phyloP scores from a whole-genome alignment of 2,113 vertebrate species.

The Osmerus mordax region DNA sequence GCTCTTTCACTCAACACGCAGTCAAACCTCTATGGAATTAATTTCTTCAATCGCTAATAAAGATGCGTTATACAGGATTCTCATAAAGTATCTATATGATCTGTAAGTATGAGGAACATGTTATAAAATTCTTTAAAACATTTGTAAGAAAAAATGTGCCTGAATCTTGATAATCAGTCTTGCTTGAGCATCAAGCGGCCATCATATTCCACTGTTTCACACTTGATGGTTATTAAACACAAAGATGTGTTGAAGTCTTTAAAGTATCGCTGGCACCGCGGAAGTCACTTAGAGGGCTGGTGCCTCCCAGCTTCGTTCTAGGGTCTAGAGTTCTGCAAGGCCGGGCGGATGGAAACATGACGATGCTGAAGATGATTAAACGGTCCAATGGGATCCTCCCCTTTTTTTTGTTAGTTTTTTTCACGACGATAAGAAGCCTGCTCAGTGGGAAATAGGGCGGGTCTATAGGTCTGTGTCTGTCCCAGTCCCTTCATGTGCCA shows the following conservation, averaged over 20 bases:
- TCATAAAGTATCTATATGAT: slow-evolving; percentile 68
- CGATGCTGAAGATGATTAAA: slow-evolving; percentile 52
- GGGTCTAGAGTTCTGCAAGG: slow-evolving; percentile 52
- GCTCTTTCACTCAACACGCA: slow-evolving; percentile 67
- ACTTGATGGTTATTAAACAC: slow-evolving; percentile 70
- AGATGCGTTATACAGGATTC: slow-evolving; percentile 68
- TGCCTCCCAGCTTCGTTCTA: slow-evolving; percentile 55
- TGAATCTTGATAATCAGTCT: slow-evolving; percentile 61
- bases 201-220: slow-evolving; percentile 71
- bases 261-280: slow-evolving; percentile 48
- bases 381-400: slow-evolving; percentile 34
- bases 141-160: slow-evolving; percentile 61
- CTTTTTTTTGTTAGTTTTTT: not conserved
- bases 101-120: slow-evolving; percentile 69
- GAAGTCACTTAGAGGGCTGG: slow-evolving; percentile 56
- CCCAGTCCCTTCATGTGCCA: slow-evolving; percentile 15
- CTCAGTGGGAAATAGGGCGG: slow-evolving; percentile 30
- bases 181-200: slow-evolving; percentile 76
- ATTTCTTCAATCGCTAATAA: slow-evolving; percentile 75
- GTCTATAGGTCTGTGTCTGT: not conserved
- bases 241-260: slow-evolving; percentile 68
- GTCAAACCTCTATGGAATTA: slow-evolving; percentile 76
- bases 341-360: slow-evolving; percentile 62
- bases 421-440: slow-evolving; percentile 64
- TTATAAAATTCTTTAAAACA: slow-evolving; percentile 69